Base-by-base conservation (phyloP, 2,888 invertebrate species). In the Thereva unica region DNA sequence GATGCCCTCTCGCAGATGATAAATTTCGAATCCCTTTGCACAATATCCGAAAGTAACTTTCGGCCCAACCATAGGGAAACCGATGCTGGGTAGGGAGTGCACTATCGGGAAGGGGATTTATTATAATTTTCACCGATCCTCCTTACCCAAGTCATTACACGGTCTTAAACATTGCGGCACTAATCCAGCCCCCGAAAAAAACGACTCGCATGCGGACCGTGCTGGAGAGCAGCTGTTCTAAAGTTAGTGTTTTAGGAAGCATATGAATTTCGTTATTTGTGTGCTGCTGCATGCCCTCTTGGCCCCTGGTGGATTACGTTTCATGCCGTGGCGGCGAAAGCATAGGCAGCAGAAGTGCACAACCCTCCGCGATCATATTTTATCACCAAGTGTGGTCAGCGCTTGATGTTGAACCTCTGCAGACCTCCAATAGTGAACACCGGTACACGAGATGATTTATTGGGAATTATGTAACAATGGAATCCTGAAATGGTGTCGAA, bases 211-310 rank as follows among this genome's bases (percentile, higher is more conserved):
- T 49, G 38, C 34, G 59, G 47, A 59, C 49, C 59, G 59, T 47
- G 59, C 59, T 45, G 59, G 47, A 59, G 59, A 59, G 59, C 59
- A 59, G 59, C 59, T 59, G 59, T 38, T 37, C 49, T 49, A 59
- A 38, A 59, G 49, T 59, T 59, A 59, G 59, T 47, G n/a, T 45
- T 47, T 59, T 47, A 45, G 59, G 47, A 44, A 57, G 49, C 45
- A 59, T 59, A 40, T 59, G 59, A 45, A 38, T 38, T 59, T 47
- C 49, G 59, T 59, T 47, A 49, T 59, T 59, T 59, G 38, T 45
- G 38, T 45, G 38, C 45, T 45, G 38, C 47, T 34, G 23, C 23
- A 23, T 23, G 23, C 23, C 23, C 23, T 23, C 23, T 23, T 23
- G 23, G 23, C 23, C 23, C 2, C 2, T 23, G 23, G 23, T 12